phyloP scores from a whole-genome alignment of 2,888 invertebrate genomes.

The Melanostoma scalare region DNA sequence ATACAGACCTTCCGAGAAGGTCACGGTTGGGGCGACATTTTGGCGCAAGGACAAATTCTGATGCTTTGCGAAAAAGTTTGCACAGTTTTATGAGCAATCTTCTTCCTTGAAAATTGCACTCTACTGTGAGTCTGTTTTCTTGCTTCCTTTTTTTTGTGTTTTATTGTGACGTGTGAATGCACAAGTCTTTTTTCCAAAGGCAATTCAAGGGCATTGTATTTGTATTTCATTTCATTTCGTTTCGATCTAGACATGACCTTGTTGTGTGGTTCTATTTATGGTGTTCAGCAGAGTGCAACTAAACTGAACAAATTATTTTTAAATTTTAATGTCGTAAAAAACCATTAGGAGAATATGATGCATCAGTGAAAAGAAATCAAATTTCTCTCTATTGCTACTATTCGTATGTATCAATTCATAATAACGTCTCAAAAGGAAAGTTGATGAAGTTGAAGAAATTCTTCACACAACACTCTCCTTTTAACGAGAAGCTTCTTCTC shows the following conservation, averaged over 20 bases:
- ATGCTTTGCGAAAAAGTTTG: slow-evolving; percentile 51
- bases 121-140: slow-evolving; percentile 32
- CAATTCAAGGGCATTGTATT: slow-evolving; percentile 29
- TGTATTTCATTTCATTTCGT: slow-evolving; percentile 52
- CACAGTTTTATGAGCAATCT: slow-evolving; percentile 70
- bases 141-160: neutral
- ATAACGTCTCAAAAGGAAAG: too few relatives aligned
- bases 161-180: slow-evolving; percentile 16
- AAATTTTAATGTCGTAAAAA: slow-evolving; percentile 45
- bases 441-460: too few relatives aligned
- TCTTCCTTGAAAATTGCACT: slow-evolving; percentile 53
- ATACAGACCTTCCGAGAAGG: slow-evolving; percentile 42
- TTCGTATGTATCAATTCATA: neutral
- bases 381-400: neutral
- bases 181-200: slow-evolving; percentile 35
- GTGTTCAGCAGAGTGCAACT: slow-evolving; percentile 17
- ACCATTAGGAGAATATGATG: slow-evolving; percentile 49
- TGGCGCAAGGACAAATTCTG: slow-evolving; percentile 68
- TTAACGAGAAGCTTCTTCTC: too few relatives aligned
- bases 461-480: too few relatives aligned
- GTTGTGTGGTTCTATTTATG: slow-evolving; percentile 61
- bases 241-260: slow-evolving; percentile 60
- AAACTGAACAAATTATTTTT: slow-evolving; percentile 37
- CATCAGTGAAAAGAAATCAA: too few relatives aligned
- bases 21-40: slow-evolving; percentile 69